These are phyloP conservation scores for Drosophila varians DNA, from an alignment of 1,140 invertebrate genomes.

Conservation along the genomic window DNA sequence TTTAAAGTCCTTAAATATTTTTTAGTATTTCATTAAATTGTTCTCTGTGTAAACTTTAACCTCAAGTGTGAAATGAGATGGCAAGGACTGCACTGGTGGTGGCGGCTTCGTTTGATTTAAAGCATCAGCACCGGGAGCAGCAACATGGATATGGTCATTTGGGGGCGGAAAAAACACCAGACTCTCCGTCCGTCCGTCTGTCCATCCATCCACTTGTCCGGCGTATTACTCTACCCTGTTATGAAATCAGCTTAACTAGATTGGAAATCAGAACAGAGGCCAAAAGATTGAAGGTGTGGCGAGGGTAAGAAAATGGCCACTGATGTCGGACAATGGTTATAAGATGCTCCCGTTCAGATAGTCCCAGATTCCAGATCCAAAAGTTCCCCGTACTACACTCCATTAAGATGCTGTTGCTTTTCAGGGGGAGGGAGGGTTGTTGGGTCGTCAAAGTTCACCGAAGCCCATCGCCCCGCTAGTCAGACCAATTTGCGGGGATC, in stretches of 20 bases:
- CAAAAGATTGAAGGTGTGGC: slow-evolving; percentile 33
- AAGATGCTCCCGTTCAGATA: slow-evolving; percentile 47
- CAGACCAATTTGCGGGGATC: slow-evolving; percentile 73
- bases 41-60: slow-evolving; percentile 21
- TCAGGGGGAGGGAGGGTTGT: too few relatives aligned
- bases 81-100: slow-evolving; percentile 18
- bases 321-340: slow-evolving; percentile 46
- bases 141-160: slow-evolving; percentile 16
- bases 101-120: slow-evolving; percentile 72
- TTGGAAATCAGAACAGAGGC: slow-evolving; percentile 70
- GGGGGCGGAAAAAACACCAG: slow-evolving; percentile 23
- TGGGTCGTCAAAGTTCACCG: slow-evolving; percentile 41
- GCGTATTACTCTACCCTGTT: slow-evolving; percentile 53
- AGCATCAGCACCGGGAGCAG: slow-evolving; percentile 44
- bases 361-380: slow-evolving; percentile 5
- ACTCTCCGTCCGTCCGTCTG: background rate
- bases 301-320: slow-evolving; percentile 3
- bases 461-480: slow-evolving; percentile 52
- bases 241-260: slow-evolving; percentile 80
- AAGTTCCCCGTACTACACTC: slow-evolving; percentile 31
- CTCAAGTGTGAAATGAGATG: slow-evolving; percentile 68
- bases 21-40: fast-evolving
- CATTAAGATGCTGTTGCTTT: slow-evolving; percentile 53
- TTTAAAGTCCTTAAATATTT: too few relatives aligned
- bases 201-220: background rate